Conservation (phyloP, 2,113 vertebrate genomes). For the Eulemur rufifrons region DNA sequence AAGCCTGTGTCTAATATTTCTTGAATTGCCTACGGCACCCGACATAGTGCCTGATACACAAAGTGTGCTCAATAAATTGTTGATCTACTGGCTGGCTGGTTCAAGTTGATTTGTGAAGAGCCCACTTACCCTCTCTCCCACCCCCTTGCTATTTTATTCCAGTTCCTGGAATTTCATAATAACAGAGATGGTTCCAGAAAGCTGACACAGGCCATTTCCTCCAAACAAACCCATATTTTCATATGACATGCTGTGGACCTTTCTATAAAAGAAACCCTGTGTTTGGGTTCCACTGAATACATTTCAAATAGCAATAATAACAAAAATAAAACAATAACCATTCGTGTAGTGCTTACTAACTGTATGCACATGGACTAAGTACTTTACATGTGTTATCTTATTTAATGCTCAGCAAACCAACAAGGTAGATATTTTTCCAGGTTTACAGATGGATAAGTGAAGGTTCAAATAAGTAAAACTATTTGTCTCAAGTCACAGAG, state of each 20-base stretch:
- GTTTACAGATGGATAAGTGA: background rate
- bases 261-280: constrained; percentile 51
- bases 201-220: constrained; percentile 67
- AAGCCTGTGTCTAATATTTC: background rate
- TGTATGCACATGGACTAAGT: background rate
- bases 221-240: constrained; percentile 68
- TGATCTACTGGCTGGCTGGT: background rate
- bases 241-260: constrained; percentile 12
- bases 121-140: background rate
- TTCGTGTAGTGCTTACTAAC: background rate
- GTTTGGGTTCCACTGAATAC: background rate
- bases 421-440: background rate
- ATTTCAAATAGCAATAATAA: constrained; percentile 41
- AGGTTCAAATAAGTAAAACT: background rate
- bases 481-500: background rate
- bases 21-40: background rate
- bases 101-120: background rate
- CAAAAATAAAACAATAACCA: constrained; percentile 3
- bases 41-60: background rate
- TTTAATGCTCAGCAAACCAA: background rate
- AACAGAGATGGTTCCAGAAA: constrained; percentile 74
- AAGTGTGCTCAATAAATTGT: background rate
- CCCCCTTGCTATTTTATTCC: constrained; percentile 57
- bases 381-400: background rate
- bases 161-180: constrained; percentile 75